phyloP scores from a whole-genome alignment of 2,797 vertebrate species.

The Crenichthys baileyi region DNA sequence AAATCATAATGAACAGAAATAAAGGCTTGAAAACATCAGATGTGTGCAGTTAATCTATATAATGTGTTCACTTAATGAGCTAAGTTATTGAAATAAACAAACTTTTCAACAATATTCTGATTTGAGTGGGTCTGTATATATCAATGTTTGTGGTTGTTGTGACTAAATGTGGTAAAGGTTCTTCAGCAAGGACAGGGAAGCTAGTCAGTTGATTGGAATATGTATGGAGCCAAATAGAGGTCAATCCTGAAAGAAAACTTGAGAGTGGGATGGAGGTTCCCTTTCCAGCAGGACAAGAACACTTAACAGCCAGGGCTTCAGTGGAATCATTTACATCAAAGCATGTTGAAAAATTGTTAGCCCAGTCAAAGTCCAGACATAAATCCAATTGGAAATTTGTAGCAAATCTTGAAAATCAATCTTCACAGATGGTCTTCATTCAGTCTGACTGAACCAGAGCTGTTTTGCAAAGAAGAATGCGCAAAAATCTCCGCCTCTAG shows the following conservation, averaged over 20 bases:
- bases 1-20: too few relatives aligned
- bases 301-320: not conserved
- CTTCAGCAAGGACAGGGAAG: not conserved
- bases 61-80: too few relatives aligned
- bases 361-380: not conserved
- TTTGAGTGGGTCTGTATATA: not conserved
- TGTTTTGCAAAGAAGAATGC: too few relatives aligned
- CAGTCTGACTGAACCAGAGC: too few relatives aligned
- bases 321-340: not conserved
- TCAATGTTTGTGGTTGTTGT: not conserved
- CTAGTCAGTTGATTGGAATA: not conserved
- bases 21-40: too few relatives aligned
- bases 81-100: too few relatives aligned
- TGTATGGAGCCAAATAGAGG: not conserved
- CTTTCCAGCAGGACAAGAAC: not conserved
- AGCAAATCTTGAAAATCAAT: not conserved
- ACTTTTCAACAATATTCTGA: too few relatives aligned
- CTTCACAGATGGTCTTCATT: not conserved
- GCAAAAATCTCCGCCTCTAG: too few relatives aligned
- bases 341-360: not conserved
- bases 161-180: slow-evolving; percentile 1
- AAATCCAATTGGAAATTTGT: not conserved
- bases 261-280: not conserved
- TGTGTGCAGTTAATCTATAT: too few relatives aligned
- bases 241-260: not conserved